Base-by-base conservation (phyloP, 2,797 vertebrate genomes). In the Lithobates sylvaticus region DNA sequence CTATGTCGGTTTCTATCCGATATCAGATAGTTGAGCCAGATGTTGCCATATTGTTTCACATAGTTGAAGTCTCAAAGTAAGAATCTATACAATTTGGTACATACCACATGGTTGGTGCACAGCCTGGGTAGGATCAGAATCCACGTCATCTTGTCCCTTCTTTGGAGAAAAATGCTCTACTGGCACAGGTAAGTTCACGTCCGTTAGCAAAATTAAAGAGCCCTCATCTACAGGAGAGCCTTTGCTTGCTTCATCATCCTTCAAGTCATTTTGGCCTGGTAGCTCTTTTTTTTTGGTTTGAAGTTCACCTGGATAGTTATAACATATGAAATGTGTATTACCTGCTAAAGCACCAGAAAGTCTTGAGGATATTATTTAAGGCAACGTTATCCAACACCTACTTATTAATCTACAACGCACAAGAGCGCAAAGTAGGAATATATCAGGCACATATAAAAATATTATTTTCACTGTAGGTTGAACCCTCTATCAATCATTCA, bases 221-320 rank as follows among this genome's bases (percentile, higher is more conserved):
- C 84, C 91, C 83, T 58, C 74, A 88, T 47, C 78, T 0, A 36
- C 16, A 65, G 50, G 0, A 89, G 89, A 79, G 85, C 79, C 71
- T 85, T 67, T 79, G 10, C 88, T 88, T 47, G 79, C 54, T 86
- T 93, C 84, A 29, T 86, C 87, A 72, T 87, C 18, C 79, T 76
- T 3, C 29, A 36, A 76, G 26, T 88, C 87, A 84, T 54, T 9
- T 16, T 79, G 36, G 10, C 23, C 58, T 32, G 23, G 84, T 61
- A 81, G 87, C 36, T 10, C 89, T 88, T 77, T 34, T 27, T n/a
- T 69, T 42, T 18, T 61, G 23, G 15, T n/a, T 15, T 76, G 65
- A 88, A 88, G 76, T 39, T 92, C 93, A 91, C 86, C 83, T 88
- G 86, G 83, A 89, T 82, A 18, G 54, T 61, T 72, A 81, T 3